A percentile compares a stretch with the other conserved stretches of the same genome.
These are phyloP conservation scores for Apteryx mantelli DNA, from an alignment of 2,113 vertebrate genomes.

Conservation along the genomic window DNA sequence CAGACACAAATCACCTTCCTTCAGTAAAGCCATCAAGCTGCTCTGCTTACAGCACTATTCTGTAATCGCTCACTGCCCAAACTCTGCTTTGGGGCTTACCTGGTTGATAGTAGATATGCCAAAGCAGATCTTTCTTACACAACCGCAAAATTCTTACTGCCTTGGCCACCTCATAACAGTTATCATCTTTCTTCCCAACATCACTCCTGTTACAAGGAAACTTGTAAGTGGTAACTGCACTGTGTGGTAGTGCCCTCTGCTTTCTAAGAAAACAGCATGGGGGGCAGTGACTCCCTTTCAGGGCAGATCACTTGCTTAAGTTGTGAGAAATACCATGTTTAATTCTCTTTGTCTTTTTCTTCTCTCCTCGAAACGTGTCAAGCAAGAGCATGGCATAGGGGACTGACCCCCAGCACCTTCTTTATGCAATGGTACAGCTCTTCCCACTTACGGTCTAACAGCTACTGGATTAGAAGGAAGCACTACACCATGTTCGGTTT, in stretches of 20 bases:
- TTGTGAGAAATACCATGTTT: background rate
- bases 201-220: background rate
- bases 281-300: background rate
- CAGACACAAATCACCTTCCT: rapidly evolving
- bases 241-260: background rate
- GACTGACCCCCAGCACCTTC: background rate
- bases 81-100: background rate
- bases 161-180: background rate
- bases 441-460: rapidly evolving
- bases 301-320: rapidly evolving
- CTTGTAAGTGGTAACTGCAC: background rate
- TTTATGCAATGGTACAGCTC: background rate
- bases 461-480: background rate
- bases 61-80: background rate
- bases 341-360: background rate
- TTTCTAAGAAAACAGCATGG: background rate
- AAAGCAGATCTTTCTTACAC: background rate
- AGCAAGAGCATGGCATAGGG: background rate
- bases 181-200: background rate
- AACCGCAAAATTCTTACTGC: background rate
- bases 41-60: background rate
- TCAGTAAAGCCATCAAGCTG: background rate
- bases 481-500: rapidly evolving
- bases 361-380: background rate
- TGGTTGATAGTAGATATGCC: background rate